Conservation (phyloP, 92 coral and sea anemone species). For the Palythoa grandis region DNA sequence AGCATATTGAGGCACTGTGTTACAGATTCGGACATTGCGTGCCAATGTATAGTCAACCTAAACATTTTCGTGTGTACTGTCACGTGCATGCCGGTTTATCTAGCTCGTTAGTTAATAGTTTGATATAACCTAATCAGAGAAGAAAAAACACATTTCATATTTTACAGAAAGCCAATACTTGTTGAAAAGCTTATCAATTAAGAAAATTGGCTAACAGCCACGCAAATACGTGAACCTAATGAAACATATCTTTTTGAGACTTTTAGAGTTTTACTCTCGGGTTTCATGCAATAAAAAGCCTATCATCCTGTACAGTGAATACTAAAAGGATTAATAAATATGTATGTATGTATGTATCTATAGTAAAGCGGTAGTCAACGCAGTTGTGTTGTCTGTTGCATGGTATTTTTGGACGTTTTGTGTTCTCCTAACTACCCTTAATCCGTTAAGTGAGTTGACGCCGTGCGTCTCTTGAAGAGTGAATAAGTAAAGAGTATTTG, state of each 20-base stretch:
- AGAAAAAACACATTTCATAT: neutral
- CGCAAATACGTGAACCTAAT: neutral
- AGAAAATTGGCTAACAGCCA: conserved; percentile 9
- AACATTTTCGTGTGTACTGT: neutral
- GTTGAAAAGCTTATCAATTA: conserved; percentile 22
- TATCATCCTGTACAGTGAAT: too few relatives aligned
- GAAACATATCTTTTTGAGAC: too few relatives aligned
- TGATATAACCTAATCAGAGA: neutral
- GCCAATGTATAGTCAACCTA: neutral
- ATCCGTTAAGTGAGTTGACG: neutral
- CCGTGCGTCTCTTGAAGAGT: neutral
- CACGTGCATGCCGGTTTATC: neutral
- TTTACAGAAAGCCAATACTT: conserved; percentile 1
- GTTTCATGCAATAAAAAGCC: too few relatives aligned
- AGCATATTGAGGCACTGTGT: neutral
- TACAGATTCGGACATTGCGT: neutral
- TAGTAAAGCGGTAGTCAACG: too few relatives aligned
- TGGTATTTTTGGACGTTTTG: neutral
- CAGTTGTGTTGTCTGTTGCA: too few relatives aligned
- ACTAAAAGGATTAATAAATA: too few relatives aligned
- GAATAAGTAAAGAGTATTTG: neutral
- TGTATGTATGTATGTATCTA: too few relatives aligned
- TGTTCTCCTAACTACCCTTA: neutral
- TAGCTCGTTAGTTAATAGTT: neutral
- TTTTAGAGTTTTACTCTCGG: too few relatives aligned